Percentiles rank a stretch among this genome's conserved stretches.
phyloP scores from a whole-genome alignment of 2,888 invertebrate species.

The Plebejus argus region DNA sequence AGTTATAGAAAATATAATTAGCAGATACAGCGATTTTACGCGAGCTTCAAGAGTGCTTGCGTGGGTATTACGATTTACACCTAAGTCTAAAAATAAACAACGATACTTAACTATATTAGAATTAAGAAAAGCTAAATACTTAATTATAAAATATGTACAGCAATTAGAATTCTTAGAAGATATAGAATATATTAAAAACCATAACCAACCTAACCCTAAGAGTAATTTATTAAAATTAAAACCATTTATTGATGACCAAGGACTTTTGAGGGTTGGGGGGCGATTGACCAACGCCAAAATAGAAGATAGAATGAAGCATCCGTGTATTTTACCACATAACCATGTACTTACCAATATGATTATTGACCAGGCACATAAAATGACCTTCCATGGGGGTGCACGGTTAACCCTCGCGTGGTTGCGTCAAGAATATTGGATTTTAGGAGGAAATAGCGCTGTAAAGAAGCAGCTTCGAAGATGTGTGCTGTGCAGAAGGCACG shows the following conservation, averaged over 20 bases:
- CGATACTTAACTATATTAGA: not conserved
- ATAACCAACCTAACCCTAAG: constrained; percentile 33
- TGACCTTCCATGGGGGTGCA: constrained; percentile 38
- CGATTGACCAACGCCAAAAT: too few relatives aligned
- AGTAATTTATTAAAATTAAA: too few relatives aligned
- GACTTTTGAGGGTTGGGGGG: too few relatives aligned
- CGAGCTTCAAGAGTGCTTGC: not conserved
- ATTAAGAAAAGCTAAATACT: too few relatives aligned
- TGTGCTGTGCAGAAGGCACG: constrained; percentile 36
- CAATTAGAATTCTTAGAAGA: constrained; percentile 34
- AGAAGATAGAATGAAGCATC: constrained; percentile 31
- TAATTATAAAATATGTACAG: constrained; percentile 26
- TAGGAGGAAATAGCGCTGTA: constrained; percentile 36
- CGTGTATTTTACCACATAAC: constrained; percentile 36
- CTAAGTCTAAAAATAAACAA: constrained; percentile 18
- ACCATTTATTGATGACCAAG: too few relatives aligned
- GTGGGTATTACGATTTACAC: constrained; percentile 26
- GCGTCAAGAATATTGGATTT: constrained; percentile 38
- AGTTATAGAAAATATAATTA: constrained; percentile 10
- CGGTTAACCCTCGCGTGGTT: constrained; percentile 35
- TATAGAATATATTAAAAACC: constrained; percentile 27
- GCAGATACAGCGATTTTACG: constrained; percentile 28
- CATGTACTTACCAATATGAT: constrained; percentile 25
- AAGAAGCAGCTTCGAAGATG: constrained; percentile 40
- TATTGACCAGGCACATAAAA: constrained; percentile 37